Evolutionary conservation across 1,140 invertebrate genomes (phyloP).

Genomic region (Ostrea edulis): DNA sequence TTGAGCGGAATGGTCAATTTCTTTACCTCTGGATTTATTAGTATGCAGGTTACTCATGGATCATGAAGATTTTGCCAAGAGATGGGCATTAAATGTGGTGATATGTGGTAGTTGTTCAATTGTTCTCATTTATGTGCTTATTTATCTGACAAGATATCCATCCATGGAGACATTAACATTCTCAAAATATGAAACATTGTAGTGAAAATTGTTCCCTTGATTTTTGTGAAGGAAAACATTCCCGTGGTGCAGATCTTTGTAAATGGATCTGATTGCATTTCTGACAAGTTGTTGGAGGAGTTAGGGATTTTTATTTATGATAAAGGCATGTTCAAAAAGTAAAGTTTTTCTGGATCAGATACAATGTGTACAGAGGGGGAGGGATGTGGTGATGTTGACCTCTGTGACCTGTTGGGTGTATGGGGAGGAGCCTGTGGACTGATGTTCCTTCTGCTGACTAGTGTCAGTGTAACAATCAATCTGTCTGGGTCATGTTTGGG

Average conservation of each 20-base stretch:
- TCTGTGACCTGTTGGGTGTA: neutral
- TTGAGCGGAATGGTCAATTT: neutral
- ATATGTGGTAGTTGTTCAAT: neutral
- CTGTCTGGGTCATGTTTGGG: slow-evolving; percentile 11
- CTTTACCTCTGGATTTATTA: neutral
- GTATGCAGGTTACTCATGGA: neutral
- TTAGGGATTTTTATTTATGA: neutral
- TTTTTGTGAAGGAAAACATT: neutral
- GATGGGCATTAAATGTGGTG: neutral
- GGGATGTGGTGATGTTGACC: neutral
- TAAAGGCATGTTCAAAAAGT: neutral
- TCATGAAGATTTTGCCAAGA: neutral
- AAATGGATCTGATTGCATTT: neutral
- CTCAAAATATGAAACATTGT: neutral
- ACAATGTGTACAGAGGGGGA: neutral
- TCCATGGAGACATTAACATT: neutral
- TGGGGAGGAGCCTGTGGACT: slow-evolving; percentile 13
- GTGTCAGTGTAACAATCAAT: slow-evolving; percentile 19
- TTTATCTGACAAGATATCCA: neutral
- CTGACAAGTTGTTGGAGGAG: neutral
- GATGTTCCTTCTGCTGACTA: neutral
- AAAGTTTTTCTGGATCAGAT: neutral
- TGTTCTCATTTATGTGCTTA: neutral
- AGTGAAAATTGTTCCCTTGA: neutral
- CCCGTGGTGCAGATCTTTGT: neutral